phyloP scores from a whole-genome alignment of 2,797 vertebrate species.

The Hydrocynus forskahlii region DNA sequence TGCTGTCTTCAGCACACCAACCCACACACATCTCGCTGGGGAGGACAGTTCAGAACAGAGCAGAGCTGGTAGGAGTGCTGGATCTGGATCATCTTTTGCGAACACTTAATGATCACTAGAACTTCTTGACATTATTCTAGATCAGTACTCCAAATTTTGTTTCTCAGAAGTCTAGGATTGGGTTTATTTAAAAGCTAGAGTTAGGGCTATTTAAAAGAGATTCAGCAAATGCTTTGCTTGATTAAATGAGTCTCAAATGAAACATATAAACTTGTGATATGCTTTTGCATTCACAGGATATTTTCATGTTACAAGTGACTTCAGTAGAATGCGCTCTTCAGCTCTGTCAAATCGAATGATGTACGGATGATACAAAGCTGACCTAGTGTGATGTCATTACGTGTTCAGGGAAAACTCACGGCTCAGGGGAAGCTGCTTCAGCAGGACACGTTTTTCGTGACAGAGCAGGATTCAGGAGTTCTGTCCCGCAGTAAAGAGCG shows the following conservation, averaged over 20 bases:
- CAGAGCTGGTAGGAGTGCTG: neutral
- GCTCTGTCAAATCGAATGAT: neutral
- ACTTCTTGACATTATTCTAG: no score
- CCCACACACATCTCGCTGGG: neutral
- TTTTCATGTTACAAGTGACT: neutral
- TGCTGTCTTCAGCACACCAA: neutral
- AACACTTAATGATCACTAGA: neutral
- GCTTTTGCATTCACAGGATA: neutral
- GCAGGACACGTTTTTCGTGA: slow-evolving; percentile 96
- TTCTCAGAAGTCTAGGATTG: neutral
- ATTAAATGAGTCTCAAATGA: neutral
- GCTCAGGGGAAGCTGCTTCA: slow-evolving; percentile 95
- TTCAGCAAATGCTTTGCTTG: neutral
- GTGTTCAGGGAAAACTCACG: slow-evolving; percentile 88
- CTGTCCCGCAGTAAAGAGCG: slow-evolving; percentile 95
- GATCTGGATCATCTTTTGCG: neutral
- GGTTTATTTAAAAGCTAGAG: neutral
- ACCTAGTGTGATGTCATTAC: neutral
- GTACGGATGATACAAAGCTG: neutral
- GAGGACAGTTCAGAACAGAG: neutral
- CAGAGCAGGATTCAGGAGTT: slow-evolving; percentile 90
- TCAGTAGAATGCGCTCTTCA: neutral
- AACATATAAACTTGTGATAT: neutral
- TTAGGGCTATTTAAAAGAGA: no score
- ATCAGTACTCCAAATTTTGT: neutral